These are phyloP conservation scores for Enteromius thamalakanensis DNA, from an alignment of 2,797 vertebrate genomes.

Conservation along the genomic window DNA sequence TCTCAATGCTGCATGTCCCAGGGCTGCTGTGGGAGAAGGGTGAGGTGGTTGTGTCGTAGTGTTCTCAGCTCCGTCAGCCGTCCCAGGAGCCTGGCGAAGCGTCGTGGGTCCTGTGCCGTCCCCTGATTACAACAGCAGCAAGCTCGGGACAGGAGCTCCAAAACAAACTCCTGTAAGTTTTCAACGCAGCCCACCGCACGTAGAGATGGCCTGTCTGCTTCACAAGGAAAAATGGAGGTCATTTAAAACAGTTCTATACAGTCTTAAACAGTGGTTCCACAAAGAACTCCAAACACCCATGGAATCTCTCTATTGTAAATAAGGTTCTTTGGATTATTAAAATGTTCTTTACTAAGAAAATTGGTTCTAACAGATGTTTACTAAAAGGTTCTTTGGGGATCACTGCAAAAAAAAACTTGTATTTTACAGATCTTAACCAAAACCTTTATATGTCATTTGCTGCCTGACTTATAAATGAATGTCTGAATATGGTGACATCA, in stretches of 20 bases:
- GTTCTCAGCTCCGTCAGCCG: slow-evolving; percentile 91
- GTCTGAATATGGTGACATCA: not conserved
- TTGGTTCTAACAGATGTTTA: not conserved
- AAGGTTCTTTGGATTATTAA: not conserved
- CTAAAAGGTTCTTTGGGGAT: not conserved
- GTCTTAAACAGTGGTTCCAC: not conserved
- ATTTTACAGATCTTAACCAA: not conserved
- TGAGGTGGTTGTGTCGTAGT: slow-evolving; percentile 91
- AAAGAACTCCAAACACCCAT: not conserved
- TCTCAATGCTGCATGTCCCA: slow-evolving; percentile 59
- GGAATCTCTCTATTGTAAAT: not conserved
- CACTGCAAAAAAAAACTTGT: not conserved
- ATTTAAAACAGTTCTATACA: not conserved
- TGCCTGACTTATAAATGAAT: not conserved
- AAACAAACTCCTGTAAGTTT: slow-evolving; percentile 90
- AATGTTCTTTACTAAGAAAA: not conserved
- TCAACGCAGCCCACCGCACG: slow-evolving; percentile 81
- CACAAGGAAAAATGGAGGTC: not conserved
- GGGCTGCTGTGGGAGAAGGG: slow-evolving; percentile 70
- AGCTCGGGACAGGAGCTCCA: slow-evolving; percentile 88
- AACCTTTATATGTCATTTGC: not conserved
- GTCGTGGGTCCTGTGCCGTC: slow-evolving; percentile 79
- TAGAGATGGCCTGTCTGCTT: slow-evolving; percentile 73
- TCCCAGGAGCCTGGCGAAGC: slow-evolving; percentile 91
- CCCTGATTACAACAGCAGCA: slow-evolving; percentile 80